phyloP scores from a whole-genome alignment of 2,888 invertebrate genomes.

The Epinotia brunnichana region DNA sequence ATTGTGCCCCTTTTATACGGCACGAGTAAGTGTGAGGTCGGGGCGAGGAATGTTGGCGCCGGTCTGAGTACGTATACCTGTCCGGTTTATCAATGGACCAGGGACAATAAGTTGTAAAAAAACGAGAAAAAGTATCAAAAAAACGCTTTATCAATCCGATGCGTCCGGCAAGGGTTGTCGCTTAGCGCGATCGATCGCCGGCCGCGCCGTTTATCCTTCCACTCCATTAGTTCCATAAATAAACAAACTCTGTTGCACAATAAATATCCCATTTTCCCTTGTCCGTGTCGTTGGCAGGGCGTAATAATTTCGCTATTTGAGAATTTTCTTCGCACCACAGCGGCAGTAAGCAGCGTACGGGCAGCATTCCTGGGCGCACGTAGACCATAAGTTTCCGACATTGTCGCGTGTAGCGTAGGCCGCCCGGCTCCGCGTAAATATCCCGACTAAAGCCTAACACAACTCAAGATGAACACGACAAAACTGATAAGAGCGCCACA shows the following conservation, averaged over 20 bases:
- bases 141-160: conserved; percentile 81
- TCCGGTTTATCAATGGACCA: conserved; percentile 82
- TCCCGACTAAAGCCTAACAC: conserved; percentile 82
- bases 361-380: conserved; percentile 54
- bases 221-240: conserved; percentile 39
- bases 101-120: conserved; percentile 77
- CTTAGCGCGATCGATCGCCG: conserved; percentile 52
- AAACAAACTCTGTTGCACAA: conserved; percentile 27
- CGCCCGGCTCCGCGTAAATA: conserved; percentile 75
- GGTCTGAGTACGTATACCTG: conserved; percentile 84
- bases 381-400: conserved; percentile 72
- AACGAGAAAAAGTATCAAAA: conserved; percentile 75
- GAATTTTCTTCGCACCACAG: conserved; percentile 33
- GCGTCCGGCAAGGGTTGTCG: conserved; percentile 79
- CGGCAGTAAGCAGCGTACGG: neutral
- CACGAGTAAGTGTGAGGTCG: conserved; percentile 83
- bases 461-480: conserved; percentile 83
- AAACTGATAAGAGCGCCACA: conserved; percentile 79
- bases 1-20: conserved; percentile 80
- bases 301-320: conserved; percentile 31
- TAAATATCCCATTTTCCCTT: conserved; percentile 16
- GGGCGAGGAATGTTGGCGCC: conserved; percentile 83
- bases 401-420: conserved; percentile 72
- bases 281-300: conserved; percentile 10
- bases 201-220: conserved; percentile 39